phyloP scores from a whole-genome alignment of 2,797 vertebrate genomes.

The Syngnathus acus region DNA sequence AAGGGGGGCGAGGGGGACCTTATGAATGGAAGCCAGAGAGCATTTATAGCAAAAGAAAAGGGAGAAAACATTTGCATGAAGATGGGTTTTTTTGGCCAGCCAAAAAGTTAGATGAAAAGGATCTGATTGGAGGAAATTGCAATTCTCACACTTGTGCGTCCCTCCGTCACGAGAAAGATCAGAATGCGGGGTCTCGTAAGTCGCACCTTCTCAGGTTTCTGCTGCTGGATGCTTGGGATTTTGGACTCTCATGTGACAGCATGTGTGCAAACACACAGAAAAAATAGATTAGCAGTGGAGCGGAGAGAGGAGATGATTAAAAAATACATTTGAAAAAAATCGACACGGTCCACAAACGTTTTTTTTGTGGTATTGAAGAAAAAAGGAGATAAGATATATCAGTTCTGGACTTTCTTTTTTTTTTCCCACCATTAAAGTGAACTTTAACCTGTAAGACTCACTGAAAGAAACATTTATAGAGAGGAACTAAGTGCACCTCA shows the following conservation, averaged over 20 bases:
- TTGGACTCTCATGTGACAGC: conserved; percentile 17
- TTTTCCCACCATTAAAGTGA: too few species aligned
- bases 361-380: too few species aligned
- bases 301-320: conserved; percentile 6
- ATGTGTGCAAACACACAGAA: conserved; percentile 21
- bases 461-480: too few species aligned
- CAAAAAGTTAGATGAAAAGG: conserved; percentile 29
- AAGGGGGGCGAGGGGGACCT: conserved; percentile 11
- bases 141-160: conserved; percentile 63
- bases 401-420: too few species aligned
- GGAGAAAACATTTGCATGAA: conserved; percentile 11
- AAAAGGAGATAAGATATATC: too few species aligned
- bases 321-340: background rate
- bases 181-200: conserved; percentile 54
- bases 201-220: conserved; percentile 66
- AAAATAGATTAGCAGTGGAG: conserved; percentile 38
- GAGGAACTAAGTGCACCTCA: background rate
- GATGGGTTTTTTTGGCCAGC: conserved; percentile 23
- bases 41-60: conserved; percentile 30
- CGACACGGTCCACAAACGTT: background rate
- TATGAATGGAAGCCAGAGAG: conserved; percentile 21
- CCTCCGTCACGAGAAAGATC: conserved; percentile 50
- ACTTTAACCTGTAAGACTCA: too few species aligned
- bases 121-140: conserved; percentile 53
- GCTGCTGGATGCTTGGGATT: conserved; percentile 47